These are phyloP conservation scores for Drosophila repleta DNA, from an alignment of 1,140 invertebrate species.

Conservation along the genomic window DNA sequence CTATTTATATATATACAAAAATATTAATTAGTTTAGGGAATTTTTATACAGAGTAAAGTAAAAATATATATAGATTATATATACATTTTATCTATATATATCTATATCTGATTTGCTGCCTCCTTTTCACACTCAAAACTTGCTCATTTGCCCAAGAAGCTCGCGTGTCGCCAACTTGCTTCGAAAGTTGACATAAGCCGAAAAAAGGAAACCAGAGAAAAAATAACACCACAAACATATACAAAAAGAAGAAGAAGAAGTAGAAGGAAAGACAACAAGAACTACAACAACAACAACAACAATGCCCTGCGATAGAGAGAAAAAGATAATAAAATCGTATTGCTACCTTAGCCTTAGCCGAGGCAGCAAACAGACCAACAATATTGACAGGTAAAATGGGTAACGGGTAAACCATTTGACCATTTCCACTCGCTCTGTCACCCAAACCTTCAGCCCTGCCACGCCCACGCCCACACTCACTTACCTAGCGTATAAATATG, in stretches of 20 bases:
- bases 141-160: too few relatives aligned
- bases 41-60: too few relatives aligned
- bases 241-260: not conserved
- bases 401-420: constrained; percentile 6
- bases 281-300: too few relatives aligned
- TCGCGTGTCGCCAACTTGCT: too few relatives aligned
- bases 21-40: too few relatives aligned
- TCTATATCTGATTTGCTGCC: too few relatives aligned
- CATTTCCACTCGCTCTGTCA: not conserved
- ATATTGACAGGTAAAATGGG: constrained; percentile 2
- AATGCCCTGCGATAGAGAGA: too few relatives aligned
- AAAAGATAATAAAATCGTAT: constrained; percentile 39
- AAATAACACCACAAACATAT: not conserved
- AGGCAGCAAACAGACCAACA: constrained; percentile 19
- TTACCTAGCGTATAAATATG: constrained; percentile 39
- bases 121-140: too few relatives aligned
- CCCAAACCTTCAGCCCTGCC: not conserved
- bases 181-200: not conserved
- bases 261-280: not conserved
- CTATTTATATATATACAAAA: too few relatives aligned
- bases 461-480: not conserved
- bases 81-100: too few relatives aligned
- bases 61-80: too few relatives aligned
- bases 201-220: not conserved
- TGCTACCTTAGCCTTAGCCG: constrained; percentile 17